Evolutionary conservation across 2,888 invertebrate species (phyloP).

Genomic region (Leucophenga maculata): DNA sequence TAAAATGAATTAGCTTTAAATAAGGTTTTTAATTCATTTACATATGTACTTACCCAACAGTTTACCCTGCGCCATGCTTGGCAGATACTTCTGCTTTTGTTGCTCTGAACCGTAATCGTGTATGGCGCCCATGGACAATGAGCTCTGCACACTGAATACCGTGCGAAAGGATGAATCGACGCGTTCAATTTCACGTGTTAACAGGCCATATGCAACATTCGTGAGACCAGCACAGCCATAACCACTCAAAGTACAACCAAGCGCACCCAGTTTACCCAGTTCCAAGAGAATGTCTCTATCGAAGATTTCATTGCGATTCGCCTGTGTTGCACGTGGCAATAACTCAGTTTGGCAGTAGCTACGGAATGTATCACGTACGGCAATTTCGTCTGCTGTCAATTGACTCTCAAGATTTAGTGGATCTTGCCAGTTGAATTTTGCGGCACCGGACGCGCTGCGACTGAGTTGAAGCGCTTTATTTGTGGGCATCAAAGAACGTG

Average conservation of each 20-base stretch:
- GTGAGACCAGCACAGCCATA: slow-evolving; percentile 96
- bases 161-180: slow-evolving; percentile 97
- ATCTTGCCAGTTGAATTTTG: slow-evolving; percentile 89
- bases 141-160: slow-evolving; percentile 97
- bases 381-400: slow-evolving; percentile 92
- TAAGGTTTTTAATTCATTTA: no score
- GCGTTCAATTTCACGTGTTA: slow-evolving; percentile 92
- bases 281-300: slow-evolving; percentile 91
- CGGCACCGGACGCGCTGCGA: not conserved
- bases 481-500: no score
- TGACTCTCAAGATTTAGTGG: slow-evolving; percentile 89
- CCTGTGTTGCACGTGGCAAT: slow-evolving; percentile 87
- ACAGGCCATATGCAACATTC: slow-evolving; percentile 93
- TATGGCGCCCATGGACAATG: slow-evolving; percentile 95
- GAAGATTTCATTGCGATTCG: slow-evolving; percentile 93
- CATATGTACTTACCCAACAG: slow-evolving; percentile 68
- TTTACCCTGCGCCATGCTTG: slow-evolving; percentile 75
- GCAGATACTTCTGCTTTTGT: slow-evolving; percentile 91
- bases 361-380: slow-evolving; percentile 88
- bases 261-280: slow-evolving; percentile 90
- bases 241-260: slow-evolving; percentile 92
- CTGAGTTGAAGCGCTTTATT: no score
- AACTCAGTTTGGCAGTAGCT: slow-evolving; percentile 92
- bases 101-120: slow-evolving; percentile 89
- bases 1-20: no score